Base-by-base conservation (phyloP, 2,113 vertebrate genomes). In the Esox niger region DNA sequence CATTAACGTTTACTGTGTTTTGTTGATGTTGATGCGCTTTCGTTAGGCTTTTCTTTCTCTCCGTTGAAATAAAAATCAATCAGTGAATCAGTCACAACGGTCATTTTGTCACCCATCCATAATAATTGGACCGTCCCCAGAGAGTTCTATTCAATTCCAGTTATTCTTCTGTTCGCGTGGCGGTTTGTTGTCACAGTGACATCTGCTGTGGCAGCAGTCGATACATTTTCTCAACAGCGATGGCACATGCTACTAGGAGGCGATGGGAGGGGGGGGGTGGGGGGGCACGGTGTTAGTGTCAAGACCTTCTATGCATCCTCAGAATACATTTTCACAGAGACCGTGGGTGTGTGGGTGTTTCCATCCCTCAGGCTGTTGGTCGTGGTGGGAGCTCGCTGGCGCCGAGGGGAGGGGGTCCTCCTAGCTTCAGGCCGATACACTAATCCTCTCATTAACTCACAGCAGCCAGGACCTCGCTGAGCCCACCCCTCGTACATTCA, bases 381-480 rank as follows among this genome's bases (percentile, higher is more conserved):
- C n/a, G 20, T 2, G 17, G 46, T 49, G 46, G n/a, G 4, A 20
- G 46, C 35, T 43, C 65, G 59, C 59, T 68, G 65, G 15, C 27
- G 60, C 27, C 27, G 58, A 33, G 49, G 47, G 17, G 56, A 30
- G 71, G 65, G 67, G 20, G 60, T 64, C 69, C n/a, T 62, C 69
- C 27, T n/a, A 72, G 75, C 69, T 72, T 26, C 55, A 65, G 60
- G 65, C 33, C 64, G 55, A 56, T 62, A 68, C 58, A 54, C 60
- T 72, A 77, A 77, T 76, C 75, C 75, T 23, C 74, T 77, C 75
- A 77, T 77, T 72, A 77, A 70, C 75, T 72, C 69, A 26, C 69
- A 64, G 26, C 54, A 62, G 29, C 69, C 65, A 27, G 55, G 63
- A 71, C 65, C 65, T 55, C 52, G 46, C 30, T 32, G 35, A 47